Conservation (phyloP, 1,140 invertebrate genomes). For the Drosophila miranda region DNA sequence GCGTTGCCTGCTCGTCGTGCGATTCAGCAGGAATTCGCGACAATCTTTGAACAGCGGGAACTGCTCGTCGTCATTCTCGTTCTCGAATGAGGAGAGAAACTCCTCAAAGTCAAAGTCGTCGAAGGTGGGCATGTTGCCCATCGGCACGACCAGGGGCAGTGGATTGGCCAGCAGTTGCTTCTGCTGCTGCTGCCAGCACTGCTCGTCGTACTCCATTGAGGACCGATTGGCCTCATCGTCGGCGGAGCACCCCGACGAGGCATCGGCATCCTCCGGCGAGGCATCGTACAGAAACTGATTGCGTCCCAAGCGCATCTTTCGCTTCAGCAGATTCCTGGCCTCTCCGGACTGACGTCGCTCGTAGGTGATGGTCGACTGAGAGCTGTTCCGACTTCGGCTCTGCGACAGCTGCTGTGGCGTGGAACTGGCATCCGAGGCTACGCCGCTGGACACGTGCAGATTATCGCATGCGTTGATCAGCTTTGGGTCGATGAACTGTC, state of each 20-base stretch:
- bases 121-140: conserved; percentile 59
- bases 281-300: conserved; percentile 81
- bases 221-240: conserved; percentile 76
- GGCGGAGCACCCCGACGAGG: conserved; percentile 60
- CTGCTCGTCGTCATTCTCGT: conserved; percentile 82
- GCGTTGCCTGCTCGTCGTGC: conserved; percentile 71
- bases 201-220: conserved; percentile 67
- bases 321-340: conserved; percentile 72
- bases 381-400: conserved; percentile 60
- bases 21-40: conserved; percentile 79
- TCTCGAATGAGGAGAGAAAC: conserved; percentile 83
- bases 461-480: conserved; percentile 81
- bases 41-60: conserved; percentile 81
- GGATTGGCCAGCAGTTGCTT: conserved; percentile 58
- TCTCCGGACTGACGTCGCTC: conserved; percentile 66
- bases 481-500: conserved; percentile 76
- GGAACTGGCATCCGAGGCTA: conserved; percentile 51
- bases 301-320: conserved; percentile 77
- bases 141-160: conserved; percentile 43
- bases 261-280: conserved; percentile 69
- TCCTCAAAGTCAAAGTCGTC: conserved; percentile 84
- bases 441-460: conserved; percentile 57
- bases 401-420: conserved; percentile 53
- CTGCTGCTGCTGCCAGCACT: conserved; percentile 70
- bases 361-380: conserved; percentile 63